Evolutionary conservation across 1,140 invertebrate species (phyloP).

Genomic region (Eufriesea mexicana): DNA sequence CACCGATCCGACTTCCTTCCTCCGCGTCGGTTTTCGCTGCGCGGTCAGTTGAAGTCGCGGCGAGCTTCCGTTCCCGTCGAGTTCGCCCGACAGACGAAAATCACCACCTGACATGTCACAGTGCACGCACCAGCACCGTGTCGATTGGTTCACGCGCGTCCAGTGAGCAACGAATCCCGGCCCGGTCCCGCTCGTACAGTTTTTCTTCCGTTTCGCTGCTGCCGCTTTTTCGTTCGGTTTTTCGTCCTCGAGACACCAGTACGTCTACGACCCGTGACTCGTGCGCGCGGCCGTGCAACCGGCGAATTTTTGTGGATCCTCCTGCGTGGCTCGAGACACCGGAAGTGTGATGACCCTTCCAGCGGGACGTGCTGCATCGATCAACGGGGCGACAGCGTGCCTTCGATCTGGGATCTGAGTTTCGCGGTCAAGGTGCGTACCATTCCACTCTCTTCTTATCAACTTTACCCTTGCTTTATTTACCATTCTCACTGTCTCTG

Average conservation of each 20-base stretch:
- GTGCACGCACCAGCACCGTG: constrained; percentile 32
- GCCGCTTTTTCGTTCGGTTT: neutral
- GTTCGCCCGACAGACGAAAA: constrained; percentile 23
- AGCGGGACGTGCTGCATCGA: constrained; percentile 17
- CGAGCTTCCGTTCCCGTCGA: constrained; percentile 10
- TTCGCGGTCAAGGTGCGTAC: constrained; percentile 47
- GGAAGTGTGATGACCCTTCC: constrained; percentile 49
- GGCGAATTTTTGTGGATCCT: constrained; percentile 30
- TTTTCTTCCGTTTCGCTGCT: neutral
- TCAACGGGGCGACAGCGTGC: constrained; percentile 32
- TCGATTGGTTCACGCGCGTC: constrained; percentile 27
- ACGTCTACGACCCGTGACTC: neutral
- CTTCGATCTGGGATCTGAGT: constrained; percentile 41
- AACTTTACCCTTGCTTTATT: neutral
- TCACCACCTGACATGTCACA: constrained; percentile 52
- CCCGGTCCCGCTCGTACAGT: neutral
- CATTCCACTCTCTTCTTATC: neutral
- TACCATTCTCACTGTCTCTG: neutral
- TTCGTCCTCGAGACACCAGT: neutral
- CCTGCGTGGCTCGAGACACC: neutral
- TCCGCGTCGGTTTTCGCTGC: constrained; percentile 29
- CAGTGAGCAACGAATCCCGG: constrained; percentile 10
- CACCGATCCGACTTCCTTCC: constrained; percentile 47
- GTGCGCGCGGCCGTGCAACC: constrained; percentile 7
- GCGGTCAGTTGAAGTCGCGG: constrained; percentile 43